Evolutionary conservation across 37 sponge, comb jelly and placozoan species (phyloP).

Genomic region (Aphrocallistes beatrix): DNA sequence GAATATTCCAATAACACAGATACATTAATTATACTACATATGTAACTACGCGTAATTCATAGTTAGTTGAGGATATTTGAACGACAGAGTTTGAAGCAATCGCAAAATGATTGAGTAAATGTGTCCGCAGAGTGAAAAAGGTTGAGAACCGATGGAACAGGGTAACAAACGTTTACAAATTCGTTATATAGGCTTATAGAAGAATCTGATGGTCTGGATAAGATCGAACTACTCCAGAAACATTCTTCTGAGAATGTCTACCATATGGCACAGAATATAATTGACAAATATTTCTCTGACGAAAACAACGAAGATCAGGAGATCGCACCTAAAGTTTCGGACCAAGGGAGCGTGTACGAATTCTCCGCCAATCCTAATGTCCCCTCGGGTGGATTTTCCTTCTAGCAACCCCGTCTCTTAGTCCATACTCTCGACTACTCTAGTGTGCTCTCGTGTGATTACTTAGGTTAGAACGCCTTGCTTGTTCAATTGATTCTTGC

Average conservation of each 20-base stretch:
- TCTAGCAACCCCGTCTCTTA: slow-evolving; percentile 2
- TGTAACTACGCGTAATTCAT: not conserved
- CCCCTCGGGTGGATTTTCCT: not conserved
- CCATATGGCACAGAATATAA: slow-evolving; percentile 50
- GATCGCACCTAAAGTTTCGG: not conserved
- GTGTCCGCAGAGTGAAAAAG: too few relatives aligned
- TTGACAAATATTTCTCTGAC: slow-evolving; percentile 77
- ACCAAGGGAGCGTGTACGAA: slow-evolving; percentile 1
- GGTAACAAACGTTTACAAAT: too few relatives aligned
- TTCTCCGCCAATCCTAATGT: slow-evolving; percentile 7
- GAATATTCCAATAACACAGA: too few relatives aligned
- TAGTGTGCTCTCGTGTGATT: not conserved
- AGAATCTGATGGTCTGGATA: slow-evolving; percentile 74
- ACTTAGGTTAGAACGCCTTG: too few relatives aligned
- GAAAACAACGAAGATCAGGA: slow-evolving; percentile 22
- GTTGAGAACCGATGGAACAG: too few relatives aligned
- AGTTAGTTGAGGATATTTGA: not conserved
- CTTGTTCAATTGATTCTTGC: too few relatives aligned
- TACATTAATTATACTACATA: not conserved
- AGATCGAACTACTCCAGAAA: slow-evolving; percentile 79
- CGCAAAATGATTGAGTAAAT: too few relatives aligned
- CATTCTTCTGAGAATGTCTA: slow-evolving; percentile 72
- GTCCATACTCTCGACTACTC: not conserved
- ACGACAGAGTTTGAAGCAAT: too few relatives aligned
- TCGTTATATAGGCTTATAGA: slow-evolving; percentile 56